Base-by-base conservation (phyloP, 2,113 vertebrate species). In the Cynoglossus semilaevis region DNA sequence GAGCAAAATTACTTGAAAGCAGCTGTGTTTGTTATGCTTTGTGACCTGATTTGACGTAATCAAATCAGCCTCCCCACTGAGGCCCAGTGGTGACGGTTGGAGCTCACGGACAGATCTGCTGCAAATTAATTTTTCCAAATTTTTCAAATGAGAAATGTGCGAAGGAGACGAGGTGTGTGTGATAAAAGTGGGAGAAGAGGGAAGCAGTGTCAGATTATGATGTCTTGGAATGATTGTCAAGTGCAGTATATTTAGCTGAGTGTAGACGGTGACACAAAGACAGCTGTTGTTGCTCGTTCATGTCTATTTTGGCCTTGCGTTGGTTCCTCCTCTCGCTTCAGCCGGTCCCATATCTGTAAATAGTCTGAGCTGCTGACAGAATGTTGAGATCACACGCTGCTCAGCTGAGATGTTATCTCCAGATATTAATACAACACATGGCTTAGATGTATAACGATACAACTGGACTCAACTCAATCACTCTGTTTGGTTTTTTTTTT, bases 241-340 rank as follows among this genome's bases (percentile, higher is more conserved):
- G 37, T 83, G 82, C 79, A 78, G 37, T 85, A 82, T 80, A 79
- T 87, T 77, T 80, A 87, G 83, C 70, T 42, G 42, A 1, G 57
- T 63, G 71, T 67, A 48, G 37, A 66, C 53, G 58, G 67, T 54
- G 41, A 73, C 76, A 84, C 82, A 83, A 80, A 85, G 80, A 76
- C 87, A 88, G 87, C 85, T 89, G 87, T 76, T 82, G 81, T 82
- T 82, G 67, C 76, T 66, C 52, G 51, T 70, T 71, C 62, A 50
- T 49, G 70, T 74, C 82, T 87, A 81, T 86, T 83, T 88, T 67
- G 9, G 70, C 77, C 61, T 8, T 8, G 47, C 9, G 16, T 72
- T 3, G 1, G 57, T 68, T 65, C 68, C 73, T 67, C 41, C 72
- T 65, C 72, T 79, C 61, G 58, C 69, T 76, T 74, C 70, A 74